Evolutionary conservation across 2,797 vertebrate species (phyloP), one percentile per base, ranked within the genome.

Genomic region (Enteromius afrohamiltoni): DNA sequence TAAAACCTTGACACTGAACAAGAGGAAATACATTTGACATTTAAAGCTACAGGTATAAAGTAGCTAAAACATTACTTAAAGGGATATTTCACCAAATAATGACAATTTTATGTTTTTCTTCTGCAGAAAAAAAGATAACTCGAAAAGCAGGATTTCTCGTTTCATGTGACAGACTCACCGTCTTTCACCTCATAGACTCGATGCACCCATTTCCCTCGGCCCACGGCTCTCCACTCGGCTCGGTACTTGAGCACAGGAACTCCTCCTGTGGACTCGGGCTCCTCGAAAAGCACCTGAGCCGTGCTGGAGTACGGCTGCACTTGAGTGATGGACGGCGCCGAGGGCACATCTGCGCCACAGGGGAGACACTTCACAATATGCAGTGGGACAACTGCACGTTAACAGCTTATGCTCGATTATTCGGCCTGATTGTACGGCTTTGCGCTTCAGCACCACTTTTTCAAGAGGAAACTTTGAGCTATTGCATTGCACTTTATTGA

Each of bases 271-370:
- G 97, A 96, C 80, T 98, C 98, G 0, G 98, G 98, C 88, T 98
- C 97, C 21, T 95, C 95, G 7, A 99, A 97, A 85, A 94, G 93
- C 88, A 99, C 93, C 90, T 94, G 94, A 10, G 97, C 98, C 0
- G 97, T 96, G 88, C 97, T 98, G 79, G 98, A 98, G 85, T 98
- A 99, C 0, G 97, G 95, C 64, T 95, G 96, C 89, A 98, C 97
- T 88, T 94, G 92, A 68, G 92, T 92, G 55, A 99, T 94, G 88
- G 93, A 93, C 1, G 98, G 97, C 71, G 96, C 95, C 4, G 98
- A 99, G 0, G 98, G 98, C 7, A 98, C 97, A 84, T 99, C 98
- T 99, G 93, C 19, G 67, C 84, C 80, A 84, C 80, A 82, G 65
- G 80, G 76, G 88, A 34, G 34, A 49, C 42, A 58, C 17, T 40